Evolutionary conservation across 2,797 vertebrate genomes (phyloP), one percentile per base, ranked within the genome.

Genomic region (Scyliorhinus canicula): DNA sequence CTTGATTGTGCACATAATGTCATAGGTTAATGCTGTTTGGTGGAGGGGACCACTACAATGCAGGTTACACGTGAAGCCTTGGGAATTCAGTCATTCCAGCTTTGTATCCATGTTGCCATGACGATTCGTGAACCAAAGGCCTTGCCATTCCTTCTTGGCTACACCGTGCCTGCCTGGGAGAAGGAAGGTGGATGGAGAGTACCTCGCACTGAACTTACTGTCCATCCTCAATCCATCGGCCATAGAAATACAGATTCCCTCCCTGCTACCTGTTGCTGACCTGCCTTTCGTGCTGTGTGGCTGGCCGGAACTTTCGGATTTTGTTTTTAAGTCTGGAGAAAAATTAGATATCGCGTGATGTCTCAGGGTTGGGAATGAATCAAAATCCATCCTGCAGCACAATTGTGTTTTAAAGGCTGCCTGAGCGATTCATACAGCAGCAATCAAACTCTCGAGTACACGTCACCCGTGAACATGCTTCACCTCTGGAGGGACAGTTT

Each of bases 1-100:
- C 12, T 91, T 65, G 28, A 94, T n/a, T 52, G 93, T 69, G 67
- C 91, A 69, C 93, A 74, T 60, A 60, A 90, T 47, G 63, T 93
- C 4, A 63, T 67, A 52, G 67, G 69, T 52, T 71, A 55, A 71
- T 94, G 52, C 93, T 52, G 93, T 94, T 50, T 35, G 67, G 44
- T 4, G 55, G 31, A 52, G 31, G 67, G 28, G 93, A 93, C 19
- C 60, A 65, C 40, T 65, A 44, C 24, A 50, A 67, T 69, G 24
- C 85, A 28, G 52, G 85, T 88, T 57, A 88, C 21, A 21, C 60
- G 26, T 44, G 40, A 82, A 82, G 21, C 79, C 88, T 63, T 40
- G 19, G 40, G 21, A 26, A 44, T 19, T 63, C 57, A 11, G 19
- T 24, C 40, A 60, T 91, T 63, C 88, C n/a, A 91, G 19, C 57